Conservation (phyloP, 2,113 vertebrate species). For the Zapus hudsonius region DNA sequence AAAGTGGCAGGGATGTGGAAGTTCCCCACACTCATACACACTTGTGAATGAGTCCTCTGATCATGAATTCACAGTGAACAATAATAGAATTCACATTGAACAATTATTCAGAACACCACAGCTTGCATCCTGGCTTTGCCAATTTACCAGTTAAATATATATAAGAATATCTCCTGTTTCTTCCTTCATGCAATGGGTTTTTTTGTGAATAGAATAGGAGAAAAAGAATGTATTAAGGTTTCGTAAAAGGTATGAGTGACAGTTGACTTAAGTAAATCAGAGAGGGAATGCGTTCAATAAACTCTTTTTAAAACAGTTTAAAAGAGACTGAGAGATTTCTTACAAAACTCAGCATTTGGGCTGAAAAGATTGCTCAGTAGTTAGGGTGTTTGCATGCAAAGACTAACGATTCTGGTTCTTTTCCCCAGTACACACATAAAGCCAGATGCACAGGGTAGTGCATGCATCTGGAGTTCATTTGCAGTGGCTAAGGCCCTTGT, state of each 20-base stretch:
- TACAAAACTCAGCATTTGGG: not conserved
- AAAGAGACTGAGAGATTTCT: not conserved
- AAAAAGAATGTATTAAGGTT: not conserved
- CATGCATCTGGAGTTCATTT: no score
- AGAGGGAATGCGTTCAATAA: not conserved
- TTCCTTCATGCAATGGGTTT: not conserved
- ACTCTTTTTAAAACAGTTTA: not conserved
- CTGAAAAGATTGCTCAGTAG: no score
- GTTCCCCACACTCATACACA: not conserved
- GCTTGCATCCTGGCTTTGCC: not conserved
- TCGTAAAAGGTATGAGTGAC: not conserved
- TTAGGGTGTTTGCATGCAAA: no score
- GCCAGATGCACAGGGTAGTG: no score
- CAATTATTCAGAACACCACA: not conserved
- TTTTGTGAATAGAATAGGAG: not conserved
- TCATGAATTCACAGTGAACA: not conserved
- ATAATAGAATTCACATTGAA: not conserved
- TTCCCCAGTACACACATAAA: no score
- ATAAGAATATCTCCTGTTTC: not conserved
- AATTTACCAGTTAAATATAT: not conserved
- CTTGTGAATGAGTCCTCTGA: not conserved
- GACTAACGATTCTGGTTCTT: no score
- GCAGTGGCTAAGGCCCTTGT: no score
- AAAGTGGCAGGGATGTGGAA: not conserved
- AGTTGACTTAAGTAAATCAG: not conserved